Percentiles rank a stretch among this genome's conserved stretches.
Conservation (phyloP, 2,888 invertebrate genomes). For the Mesoligia furuncula region DNA sequence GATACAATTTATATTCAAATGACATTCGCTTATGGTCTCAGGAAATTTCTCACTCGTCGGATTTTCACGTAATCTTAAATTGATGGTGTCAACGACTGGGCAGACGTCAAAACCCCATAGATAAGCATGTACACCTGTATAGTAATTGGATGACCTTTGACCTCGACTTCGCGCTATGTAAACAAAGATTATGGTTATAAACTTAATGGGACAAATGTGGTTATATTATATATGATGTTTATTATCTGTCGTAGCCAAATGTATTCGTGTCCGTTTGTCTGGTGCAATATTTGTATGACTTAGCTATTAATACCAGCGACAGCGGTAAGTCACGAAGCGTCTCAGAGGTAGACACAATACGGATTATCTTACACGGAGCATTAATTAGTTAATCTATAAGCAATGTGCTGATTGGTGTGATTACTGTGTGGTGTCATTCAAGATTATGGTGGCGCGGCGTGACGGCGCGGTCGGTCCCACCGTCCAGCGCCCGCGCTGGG, state of each 20-base stretch:
- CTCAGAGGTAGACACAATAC: constrained; percentile 68
- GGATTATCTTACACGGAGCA: constrained; percentile 65
- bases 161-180: constrained; percentile 55
- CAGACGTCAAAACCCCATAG: constrained; percentile 73
- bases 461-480: constrained; percentile 58
- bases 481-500: constrained; percentile 66
- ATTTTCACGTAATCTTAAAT: constrained; percentile 88
- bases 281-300: constrained; percentile 38
- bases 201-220: constrained; percentile 61
- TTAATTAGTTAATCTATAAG: constrained; percentile 78
- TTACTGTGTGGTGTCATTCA: constrained; percentile 82
- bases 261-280: constrained; percentile 22
- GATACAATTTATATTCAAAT: constrained; percentile 90
- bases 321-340: constrained; percentile 71
- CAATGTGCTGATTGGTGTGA: constrained; percentile 78
- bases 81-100: constrained; percentile 83
- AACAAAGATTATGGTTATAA: constrained; percentile 62
- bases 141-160: constrained; percentile 68
- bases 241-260: constrained; percentile 28
- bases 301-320: constrained; percentile 33
- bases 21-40: constrained; percentile 86
- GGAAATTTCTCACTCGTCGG: constrained; percentile 89
- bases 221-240: constrained; percentile 50
- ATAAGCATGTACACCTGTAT: constrained; percentile 67
- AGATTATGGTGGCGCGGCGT: constrained; percentile 78